Percentiles rank a stretch among this genome's conserved stretches.
Conservation (phyloP, 2,888 invertebrate genomes). For the Spodoptera picta region DNA sequence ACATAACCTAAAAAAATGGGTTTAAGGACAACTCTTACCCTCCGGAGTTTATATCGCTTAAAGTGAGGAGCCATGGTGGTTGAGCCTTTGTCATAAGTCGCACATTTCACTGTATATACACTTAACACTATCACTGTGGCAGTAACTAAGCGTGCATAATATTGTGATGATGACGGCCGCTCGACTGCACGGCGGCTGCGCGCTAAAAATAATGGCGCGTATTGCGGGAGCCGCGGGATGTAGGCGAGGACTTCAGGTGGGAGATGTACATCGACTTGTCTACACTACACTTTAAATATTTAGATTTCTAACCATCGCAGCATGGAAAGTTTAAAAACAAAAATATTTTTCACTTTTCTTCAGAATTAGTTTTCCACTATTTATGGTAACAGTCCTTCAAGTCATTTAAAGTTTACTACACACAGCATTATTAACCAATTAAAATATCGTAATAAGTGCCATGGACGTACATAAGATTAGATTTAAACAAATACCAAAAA, state of each 20-base stretch:
- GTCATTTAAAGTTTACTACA: too few relatives aligned
- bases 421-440: too few relatives aligned
- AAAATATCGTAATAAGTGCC: too few relatives aligned
- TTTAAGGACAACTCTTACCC: conserved; percentile 71
- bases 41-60: conserved; percentile 72
- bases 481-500: too few relatives aligned
- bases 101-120: conserved; percentile 74
- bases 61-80: conserved; percentile 79
- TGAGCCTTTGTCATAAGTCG: conserved; percentile 82
- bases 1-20: conserved; percentile 64
- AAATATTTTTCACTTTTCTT: too few relatives aligned
- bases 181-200: conserved; percentile 71
- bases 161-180: conserved; percentile 59
- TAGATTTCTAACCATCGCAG: too few relatives aligned
- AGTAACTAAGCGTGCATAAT: conserved; percentile 51
- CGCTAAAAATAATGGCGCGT: conserved; percentile 80
- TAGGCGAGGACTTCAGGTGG: conserved; percentile 39
- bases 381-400: too few relatives aligned
- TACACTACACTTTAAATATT: not conserved
- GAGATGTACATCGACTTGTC: conserved; percentile 52
- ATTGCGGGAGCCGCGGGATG: conserved; percentile 52
- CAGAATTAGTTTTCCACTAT: too few relatives aligned
- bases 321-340: too few relatives aligned
- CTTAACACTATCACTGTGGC: conserved; percentile 61
- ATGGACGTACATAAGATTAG: too few relatives aligned